These are phyloP conservation scores for Mobula birostris DNA, from an alignment of 2,113 vertebrate genomes.

Conservation along the genomic window DNA sequence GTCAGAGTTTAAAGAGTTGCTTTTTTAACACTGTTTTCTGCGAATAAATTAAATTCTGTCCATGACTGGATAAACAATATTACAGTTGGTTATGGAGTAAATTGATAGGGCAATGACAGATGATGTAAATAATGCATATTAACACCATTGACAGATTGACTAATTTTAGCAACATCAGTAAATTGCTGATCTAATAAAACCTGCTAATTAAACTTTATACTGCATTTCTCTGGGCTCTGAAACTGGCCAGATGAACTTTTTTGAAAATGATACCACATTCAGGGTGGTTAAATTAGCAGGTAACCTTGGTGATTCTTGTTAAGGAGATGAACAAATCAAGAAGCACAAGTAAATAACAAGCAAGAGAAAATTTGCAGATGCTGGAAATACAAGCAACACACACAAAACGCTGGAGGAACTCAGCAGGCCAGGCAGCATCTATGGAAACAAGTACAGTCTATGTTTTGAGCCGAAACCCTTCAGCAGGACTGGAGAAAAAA, in stretches of 20 bases:
- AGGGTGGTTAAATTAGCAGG: not conserved
- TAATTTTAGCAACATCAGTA: constrained; percentile 26
- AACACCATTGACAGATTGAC: not conserved
- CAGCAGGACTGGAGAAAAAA: no score
- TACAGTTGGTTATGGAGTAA: not conserved
- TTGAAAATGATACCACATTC: not conserved
- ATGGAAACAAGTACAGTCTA: no score
- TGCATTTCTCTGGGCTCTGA: not conserved
- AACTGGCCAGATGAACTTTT: not conserved
- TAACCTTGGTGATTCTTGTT: not conserved
- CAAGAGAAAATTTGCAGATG: no score
- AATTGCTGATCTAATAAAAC: not conserved
- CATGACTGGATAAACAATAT: constrained; percentile 7
- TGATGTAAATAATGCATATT: not conserved
- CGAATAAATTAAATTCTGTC: not conserved
- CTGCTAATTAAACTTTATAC: not conserved
- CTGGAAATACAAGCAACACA: no score
- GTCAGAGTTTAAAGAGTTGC: not conserved
- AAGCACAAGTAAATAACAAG: no score
- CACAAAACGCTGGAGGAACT: no score
- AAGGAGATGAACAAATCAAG: no score
- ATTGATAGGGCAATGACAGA: not conserved
- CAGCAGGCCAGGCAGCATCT: no score
- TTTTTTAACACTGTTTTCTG: not conserved
- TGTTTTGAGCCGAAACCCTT: no score